Evolutionary conservation across 2,888 invertebrate species (phyloP).

Genomic region (Stramonita haemastoma): DNA sequence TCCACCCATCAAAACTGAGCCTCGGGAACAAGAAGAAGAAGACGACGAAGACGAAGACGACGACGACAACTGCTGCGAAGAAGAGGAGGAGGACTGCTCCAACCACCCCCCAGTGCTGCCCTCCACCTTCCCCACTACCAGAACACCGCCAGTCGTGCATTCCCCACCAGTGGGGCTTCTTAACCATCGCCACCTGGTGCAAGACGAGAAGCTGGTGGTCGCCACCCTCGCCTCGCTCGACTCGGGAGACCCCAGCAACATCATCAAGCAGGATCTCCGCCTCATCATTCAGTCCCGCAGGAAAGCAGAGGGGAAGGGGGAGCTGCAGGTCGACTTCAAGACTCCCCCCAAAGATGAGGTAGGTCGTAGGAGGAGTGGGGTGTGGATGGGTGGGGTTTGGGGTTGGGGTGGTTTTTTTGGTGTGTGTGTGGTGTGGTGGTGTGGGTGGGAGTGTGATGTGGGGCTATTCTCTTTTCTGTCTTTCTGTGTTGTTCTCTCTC

Average conservation of each 20-base stretch:
- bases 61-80: too few relatives aligned
- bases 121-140: slow-evolving; percentile 44
- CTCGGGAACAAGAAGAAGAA: background rate
- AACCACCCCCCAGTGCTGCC: background rate
- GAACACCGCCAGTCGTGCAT: slow-evolving; percentile 34
- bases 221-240: slow-evolving; percentile 59
- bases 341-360: slow-evolving; percentile 54
- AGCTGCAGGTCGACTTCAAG: slow-evolving; percentile 56
- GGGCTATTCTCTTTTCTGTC: too few relatives aligned
- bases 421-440: too few relatives aligned
- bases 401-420: too few relatives aligned
- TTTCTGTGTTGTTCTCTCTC: too few relatives aligned
- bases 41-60: background rate
- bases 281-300: slow-evolving; percentile 62
- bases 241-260: slow-evolving; percentile 54
- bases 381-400: background rate
- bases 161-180: slow-evolving; percentile 47
- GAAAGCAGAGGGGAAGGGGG: slow-evolving; percentile 64
- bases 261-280: slow-evolving; percentile 66
- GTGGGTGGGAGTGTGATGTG: too few relatives aligned
- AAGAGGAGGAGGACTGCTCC: background rate
- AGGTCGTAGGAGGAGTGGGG: background rate
- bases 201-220: slow-evolving; percentile 58
- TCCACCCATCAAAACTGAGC: slow-evolving; percentile 31
- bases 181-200: slow-evolving; percentile 48